Base-by-base conservation (phyloP, 2,797 vertebrate genomes). In the Gymnodraco acuticeps region DNA sequence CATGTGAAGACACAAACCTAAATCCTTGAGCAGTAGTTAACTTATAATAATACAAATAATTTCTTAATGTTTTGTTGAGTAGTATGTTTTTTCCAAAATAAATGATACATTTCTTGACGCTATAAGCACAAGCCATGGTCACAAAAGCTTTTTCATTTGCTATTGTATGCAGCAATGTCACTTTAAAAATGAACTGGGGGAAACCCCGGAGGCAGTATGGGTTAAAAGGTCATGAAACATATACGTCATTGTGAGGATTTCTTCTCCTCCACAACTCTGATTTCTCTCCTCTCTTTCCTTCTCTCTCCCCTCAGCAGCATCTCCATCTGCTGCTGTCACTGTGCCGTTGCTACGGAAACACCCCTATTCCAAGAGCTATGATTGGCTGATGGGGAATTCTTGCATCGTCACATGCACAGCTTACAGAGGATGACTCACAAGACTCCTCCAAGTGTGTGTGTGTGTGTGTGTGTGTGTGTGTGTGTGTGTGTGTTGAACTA, bases 341-440 rank as follows among this genome's bases (percentile, higher is more conserved):
- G 78, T 48, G 64, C 1, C 46, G 85, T 93, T 73, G 71, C 92
- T 87, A 93, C 78, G 78, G 89, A 75, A 91, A 91, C 86, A 80
- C 48, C 81, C 69, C 67, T 27, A 33, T 38, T 79, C 64, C 46
- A 16, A 62, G 74, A 33, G 77, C 73, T 68, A 61, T 4, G 65
- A 91, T 91, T 89, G 90, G 90, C 70, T 86, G 82, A 17, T 3
- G 2, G 65, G 72, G 81, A 86, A 85, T 91, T 84, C 83, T 88
- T 82, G 81, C 73, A 75, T 48, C 38, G 53, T 88, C 86, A 86
- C 78, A 87, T 78, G 86, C 81, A 78, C 84, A 76, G 78, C 89
- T 81, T 61, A 64, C 63, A 17, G 71, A 80, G 75, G 79, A 77
- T 90, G 92, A 91, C 77, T 90, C 86, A 89, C 59, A 56, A 70